Evolutionary conservation across 2,888 invertebrate species (phyloP).

Genomic region (Nomada goodeniana): DNA sequence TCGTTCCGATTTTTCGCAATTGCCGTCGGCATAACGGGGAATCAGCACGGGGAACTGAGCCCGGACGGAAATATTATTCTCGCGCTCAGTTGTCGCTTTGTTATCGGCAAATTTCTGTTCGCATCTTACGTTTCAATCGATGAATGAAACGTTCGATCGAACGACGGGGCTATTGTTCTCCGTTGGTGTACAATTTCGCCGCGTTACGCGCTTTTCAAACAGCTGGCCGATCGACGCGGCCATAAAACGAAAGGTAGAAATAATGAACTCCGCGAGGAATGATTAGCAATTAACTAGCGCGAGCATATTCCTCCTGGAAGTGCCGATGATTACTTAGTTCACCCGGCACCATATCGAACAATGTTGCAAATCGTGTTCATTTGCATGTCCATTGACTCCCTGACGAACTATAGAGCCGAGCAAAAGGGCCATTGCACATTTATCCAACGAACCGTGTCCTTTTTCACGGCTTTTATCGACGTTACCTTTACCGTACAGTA

Average conservation of each 20-base stretch:
- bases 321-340: neutral
- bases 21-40: neutral
- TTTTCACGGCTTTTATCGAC: neutral
- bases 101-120: neutral
- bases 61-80: neutral
- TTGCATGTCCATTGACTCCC: neutral
- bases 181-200: conserved; percentile 8
- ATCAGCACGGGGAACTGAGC: neutral
- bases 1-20: neutral
- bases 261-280: neutral
- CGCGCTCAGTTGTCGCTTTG: neutral
- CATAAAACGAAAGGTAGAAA: neutral
- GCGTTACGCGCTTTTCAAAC: conserved; percentile 8
- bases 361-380: neutral
- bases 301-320: neutral
- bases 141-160: conserved; percentile 9
- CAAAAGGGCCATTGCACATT: neutral
- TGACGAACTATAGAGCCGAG: neutral
- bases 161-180: neutral
- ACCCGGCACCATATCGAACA: neutral
- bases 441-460: neutral
- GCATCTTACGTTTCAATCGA: conserved; percentile 24
- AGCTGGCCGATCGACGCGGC: neutral
- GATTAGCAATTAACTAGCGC: neutral
- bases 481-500: conserved; percentile 6